Conservation (phyloP, 2,888 invertebrate species). For the Timema cristinae region DNA sequence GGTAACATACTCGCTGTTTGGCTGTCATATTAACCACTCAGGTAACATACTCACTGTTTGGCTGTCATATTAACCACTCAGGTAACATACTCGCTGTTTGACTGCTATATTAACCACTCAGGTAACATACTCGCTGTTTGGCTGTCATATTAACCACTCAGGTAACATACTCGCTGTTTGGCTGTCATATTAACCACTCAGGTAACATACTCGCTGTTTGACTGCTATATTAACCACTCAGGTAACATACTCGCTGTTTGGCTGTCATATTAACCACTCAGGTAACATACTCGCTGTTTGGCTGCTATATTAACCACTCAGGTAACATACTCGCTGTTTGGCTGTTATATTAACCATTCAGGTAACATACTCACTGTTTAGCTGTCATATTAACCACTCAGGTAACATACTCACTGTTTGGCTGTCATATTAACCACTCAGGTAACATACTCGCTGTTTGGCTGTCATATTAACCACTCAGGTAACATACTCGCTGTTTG, state of each 20-base stretch:
- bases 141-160: background rate
- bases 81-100: conserved; percentile 16
- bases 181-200: background rate
- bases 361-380: conserved; percentile 14
- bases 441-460: conserved; percentile 16
- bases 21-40: background rate
- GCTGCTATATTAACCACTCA: background rate
- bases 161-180: conserved; percentile 16
- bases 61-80: background rate
- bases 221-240: background rate
- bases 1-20: conserved; percentile 16
- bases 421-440: background rate
- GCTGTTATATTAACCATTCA: background rate
- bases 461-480: background rate
- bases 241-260: conserved; percentile 16
- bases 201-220: conserved; percentile 16
- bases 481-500: conserved; percentile 16
- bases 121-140: conserved; percentile 16
- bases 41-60: conserved; percentile 15
- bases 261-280: background rate
- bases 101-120: background rate
- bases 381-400: background rate
- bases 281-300: conserved; percentile 16
- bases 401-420: conserved; percentile 15
- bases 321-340: conserved; percentile 16